phyloP scores from a whole-genome alignment of 2,888 invertebrate genomes.

The Perizoma flavofasciatum region DNA sequence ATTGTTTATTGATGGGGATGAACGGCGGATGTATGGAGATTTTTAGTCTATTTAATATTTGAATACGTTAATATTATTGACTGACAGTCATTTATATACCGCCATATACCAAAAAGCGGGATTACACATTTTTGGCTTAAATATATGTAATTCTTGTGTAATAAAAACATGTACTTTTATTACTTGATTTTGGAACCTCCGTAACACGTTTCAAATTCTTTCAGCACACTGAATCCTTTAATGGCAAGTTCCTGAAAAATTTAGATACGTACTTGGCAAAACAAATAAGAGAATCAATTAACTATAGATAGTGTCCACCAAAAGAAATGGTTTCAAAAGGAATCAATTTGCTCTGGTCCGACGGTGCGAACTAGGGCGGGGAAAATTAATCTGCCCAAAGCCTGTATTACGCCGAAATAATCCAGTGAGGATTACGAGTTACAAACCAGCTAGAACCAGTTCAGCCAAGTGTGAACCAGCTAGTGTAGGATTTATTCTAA shows the following conservation, averaged over 20 bases:
- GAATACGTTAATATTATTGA: too few species aligned
- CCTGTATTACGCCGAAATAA: constrained; percentile 65
- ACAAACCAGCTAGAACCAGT: constrained; percentile 25
- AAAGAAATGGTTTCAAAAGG: constrained; percentile 24
- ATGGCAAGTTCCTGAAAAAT: neutral
- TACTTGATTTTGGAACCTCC: too few species aligned
- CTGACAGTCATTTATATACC: too few species aligned
- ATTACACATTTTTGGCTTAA: too few species aligned
- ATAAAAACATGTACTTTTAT: too few species aligned
- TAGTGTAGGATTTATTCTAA: constrained; percentile 7
- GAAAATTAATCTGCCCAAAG: constrained; percentile 65
- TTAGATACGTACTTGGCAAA: neutral
- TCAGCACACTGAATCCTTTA: too few species aligned
- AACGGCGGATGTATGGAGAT: neutral
- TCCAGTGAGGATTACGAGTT: constrained; percentile 52
- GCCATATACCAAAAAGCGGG: too few species aligned
- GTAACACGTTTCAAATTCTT: too few species aligned
- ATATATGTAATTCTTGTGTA: too few species aligned
- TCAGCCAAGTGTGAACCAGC: constrained; percentile 21
- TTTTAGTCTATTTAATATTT: neutral
- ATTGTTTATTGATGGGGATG: constrained; percentile 26
- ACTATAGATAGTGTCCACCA: constrained; percentile 12
- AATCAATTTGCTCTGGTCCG: constrained; percentile 41
- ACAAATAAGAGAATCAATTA: constrained; percentile 6
- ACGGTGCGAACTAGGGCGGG: constrained; percentile 52